A percentile compares a stretch with the other conserved stretches of the same genome.
phyloP scores from a whole-genome alignment of 2,113 vertebrate species.

The Eonycteris spelaea region DNA sequence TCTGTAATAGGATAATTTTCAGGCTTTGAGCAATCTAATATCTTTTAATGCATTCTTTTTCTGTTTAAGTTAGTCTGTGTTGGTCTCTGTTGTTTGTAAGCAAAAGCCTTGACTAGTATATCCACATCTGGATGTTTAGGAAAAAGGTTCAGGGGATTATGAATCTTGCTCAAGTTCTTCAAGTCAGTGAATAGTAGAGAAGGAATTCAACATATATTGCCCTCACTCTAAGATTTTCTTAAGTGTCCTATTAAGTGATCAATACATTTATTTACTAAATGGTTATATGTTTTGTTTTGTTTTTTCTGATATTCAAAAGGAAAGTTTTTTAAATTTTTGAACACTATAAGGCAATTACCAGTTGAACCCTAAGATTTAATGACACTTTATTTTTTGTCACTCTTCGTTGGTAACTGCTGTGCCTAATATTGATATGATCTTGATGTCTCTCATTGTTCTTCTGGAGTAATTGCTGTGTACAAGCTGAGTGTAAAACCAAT shows the following conservation, averaged over 20 bases:
- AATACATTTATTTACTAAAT: not conserved
- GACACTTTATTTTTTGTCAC: not conserved
- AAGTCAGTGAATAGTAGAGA: not conserved
- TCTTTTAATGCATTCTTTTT: not conserved
- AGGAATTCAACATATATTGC: not conserved
- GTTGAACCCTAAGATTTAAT: not conserved
- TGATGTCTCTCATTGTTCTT: not conserved
- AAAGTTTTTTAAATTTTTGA: not conserved
- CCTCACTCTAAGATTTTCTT: not conserved
- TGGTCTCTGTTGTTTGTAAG: conserved; percentile 2
- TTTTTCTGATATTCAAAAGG: not conserved
- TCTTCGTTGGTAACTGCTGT: not conserved
- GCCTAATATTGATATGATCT: not conserved
- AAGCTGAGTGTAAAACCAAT: not conserved
- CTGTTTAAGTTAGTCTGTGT: not conserved
- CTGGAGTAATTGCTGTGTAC: not conserved
- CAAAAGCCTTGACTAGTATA: not conserved
- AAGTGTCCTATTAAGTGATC: not conserved
- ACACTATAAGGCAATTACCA: not conserved
- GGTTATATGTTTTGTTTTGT: not conserved
- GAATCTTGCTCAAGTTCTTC: not conserved
- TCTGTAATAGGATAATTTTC: not conserved
- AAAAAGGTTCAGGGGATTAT: not conserved
- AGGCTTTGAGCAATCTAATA: not conserved
- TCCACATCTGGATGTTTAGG: not conserved